Evolutionary conservation across 1,140 invertebrate species (phyloP), one percentile per base, ranked within the genome.

Genomic region (Diorhabda elongata): DNA sequence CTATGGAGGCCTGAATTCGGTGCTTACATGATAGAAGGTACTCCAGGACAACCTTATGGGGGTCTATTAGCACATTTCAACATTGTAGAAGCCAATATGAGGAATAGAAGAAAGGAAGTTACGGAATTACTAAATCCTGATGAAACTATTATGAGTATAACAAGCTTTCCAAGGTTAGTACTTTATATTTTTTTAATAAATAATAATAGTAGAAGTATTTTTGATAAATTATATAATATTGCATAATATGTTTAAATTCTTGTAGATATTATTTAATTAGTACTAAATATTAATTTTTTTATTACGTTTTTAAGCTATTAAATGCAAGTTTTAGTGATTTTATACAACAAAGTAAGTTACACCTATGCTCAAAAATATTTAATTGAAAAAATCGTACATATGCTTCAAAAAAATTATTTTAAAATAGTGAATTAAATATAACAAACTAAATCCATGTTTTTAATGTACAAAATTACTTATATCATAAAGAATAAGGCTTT

Each of bases 11-110:
- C 97, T 11, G 98, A 99, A 84, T 99, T 98, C 87, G 97, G 94
- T 43, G 90, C 93, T 61, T 99, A 99, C 78, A 99, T 99, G 97
- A 87, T 99, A 61, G 98, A 99, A 85, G 98, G 98, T n/a, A 99
- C 97, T 2, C 98, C 98, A 11, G 98, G 98, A 6, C 91, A 94
- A 78, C 98, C 98, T 0, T 96, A 96, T 77, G 94, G 94, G 44
- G 94, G 95, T 2, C 83, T 97, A 8, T 84, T 98, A 74, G 94
- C 95, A 4, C 95, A 98, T 84, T 98, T 99, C 79, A 99, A 99
- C 81, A 88, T 97, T 69, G 97, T 99, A 4, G 98, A 99, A 82
- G 91, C 93, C 2, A 99, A 98, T 82, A 99, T 99, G 98, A 90
- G 85, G 64, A 88, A 91, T 73, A 87, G 97, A 71, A 85, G 98